Evolutionary conservation across 2,113 vertebrate species (phyloP).

Genomic region (Haplochromis burtoni): DNA sequence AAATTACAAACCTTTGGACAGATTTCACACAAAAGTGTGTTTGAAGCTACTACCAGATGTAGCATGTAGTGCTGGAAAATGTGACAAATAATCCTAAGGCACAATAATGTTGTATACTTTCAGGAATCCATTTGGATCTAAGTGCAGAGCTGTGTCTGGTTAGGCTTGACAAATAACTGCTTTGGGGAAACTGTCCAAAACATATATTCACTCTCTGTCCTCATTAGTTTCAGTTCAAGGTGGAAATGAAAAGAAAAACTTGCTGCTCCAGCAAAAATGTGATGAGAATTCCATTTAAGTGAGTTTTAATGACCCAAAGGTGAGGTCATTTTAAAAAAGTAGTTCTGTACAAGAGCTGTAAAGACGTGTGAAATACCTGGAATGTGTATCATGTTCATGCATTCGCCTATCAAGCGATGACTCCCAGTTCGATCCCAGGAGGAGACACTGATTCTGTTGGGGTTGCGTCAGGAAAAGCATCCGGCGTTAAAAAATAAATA

Average conservation of each 20-base stretch:
- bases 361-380: not conserved
- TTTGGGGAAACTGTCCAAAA: constrained; percentile 4
- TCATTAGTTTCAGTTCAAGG: constrained; percentile 8
- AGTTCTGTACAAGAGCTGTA: not conserved
- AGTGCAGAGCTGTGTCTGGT: not conserved
- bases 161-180: constrained; percentile 9
- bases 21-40: not conserved
- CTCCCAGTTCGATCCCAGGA: not conserved
- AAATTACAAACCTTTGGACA: not conserved
- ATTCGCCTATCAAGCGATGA: not conserved
- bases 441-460: not conserved
- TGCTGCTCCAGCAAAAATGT: not conserved
- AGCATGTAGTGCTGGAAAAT: not conserved
- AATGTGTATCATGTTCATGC: not conserved
- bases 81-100: not conserved
- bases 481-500: not conserved
- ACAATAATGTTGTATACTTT: not conserved
- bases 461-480: not conserved
- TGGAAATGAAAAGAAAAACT: not conserved
- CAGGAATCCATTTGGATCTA: not conserved
- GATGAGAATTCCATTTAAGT: constrained; percentile 3
- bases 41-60: not conserved
- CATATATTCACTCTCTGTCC: not conserved
- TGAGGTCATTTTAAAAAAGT: not conserved
- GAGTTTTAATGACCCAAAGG: constrained; percentile 6